Percentiles rank a stretch among this genome's conserved stretches.
Evolutionary conservation across 2,888 invertebrate genomes (phyloP).

Genomic region (Achlya flavicornis): DNA sequence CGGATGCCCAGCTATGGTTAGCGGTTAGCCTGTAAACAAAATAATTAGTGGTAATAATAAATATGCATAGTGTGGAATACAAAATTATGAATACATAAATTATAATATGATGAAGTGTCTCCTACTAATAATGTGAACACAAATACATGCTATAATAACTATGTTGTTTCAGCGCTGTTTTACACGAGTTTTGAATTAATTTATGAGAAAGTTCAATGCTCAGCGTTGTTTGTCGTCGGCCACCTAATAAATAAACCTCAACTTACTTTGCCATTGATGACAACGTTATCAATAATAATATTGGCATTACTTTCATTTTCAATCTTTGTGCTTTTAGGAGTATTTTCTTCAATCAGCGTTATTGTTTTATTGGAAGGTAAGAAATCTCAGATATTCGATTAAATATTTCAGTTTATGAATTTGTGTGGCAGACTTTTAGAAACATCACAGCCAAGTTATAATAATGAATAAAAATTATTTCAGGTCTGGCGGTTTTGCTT

Average conservation of each 20-base stretch:
- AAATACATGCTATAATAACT: background rate
- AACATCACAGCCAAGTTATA: background rate
- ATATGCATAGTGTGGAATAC: no score
- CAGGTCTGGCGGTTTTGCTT: background rate
- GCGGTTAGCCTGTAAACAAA: no score
- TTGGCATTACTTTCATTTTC: conserved; percentile 37
- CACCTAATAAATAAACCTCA: conserved; percentile 46
- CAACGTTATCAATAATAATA: conserved; percentile 31
- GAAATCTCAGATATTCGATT: conserved; percentile 7
- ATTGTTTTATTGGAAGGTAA: conserved; percentile 63
- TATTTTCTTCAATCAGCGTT: conserved; percentile 36
- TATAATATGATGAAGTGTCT: no score
- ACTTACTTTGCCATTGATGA: conserved; percentile 44
- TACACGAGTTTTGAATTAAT: conserved; percentile 25
- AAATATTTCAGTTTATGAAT: no score
- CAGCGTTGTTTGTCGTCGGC: conserved; percentile 17
- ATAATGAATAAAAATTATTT: background rate
- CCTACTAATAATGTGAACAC: background rate
- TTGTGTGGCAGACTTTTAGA: no score
- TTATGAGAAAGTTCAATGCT: conserved; percentile 21
- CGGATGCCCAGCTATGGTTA: no score
- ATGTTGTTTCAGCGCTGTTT: conserved; percentile 40
- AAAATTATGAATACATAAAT: no score
- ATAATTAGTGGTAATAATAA: no score
- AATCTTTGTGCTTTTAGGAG: conserved; percentile 36